Base-by-base conservation (phyloP, 1,140 invertebrate genomes). In the Antheraea pernyi region DNA sequence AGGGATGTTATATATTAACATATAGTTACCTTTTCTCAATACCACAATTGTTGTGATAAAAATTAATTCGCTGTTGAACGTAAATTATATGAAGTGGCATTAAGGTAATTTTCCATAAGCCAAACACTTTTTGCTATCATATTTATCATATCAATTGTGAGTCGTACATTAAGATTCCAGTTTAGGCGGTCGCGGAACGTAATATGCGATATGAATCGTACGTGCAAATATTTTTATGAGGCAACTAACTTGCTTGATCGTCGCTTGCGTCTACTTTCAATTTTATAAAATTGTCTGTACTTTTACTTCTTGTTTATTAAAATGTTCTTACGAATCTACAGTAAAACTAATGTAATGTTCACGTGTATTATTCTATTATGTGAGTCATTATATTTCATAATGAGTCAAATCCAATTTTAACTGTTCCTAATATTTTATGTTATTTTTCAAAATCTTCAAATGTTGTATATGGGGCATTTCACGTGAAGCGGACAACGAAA, bases 221-320 rank as follows among this genome's bases (percentile, higher is more conserved):
- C 46, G 46, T 53, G 46, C 46, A 53, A 53, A 53, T 53, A 53
- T 53, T 53, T 53, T 53, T 53, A 53, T 53, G 46, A 53, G 46
- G 10, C 16, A 53, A 53, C 10, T 53, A 53, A 53, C 46, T 53
- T 53, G 46, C 16, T 53, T 53, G 46, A 53, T 53, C 46, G 46
- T 53, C 46, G 46, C 46, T 53, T 9, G 11, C 16, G 46, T 53
- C 46, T 53, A 16, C 46, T 53, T 53, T 53, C 16, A 53, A 6
- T 53, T 53, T 53, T 53, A 16, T 53, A 53, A 16, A 16, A 53
- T 53, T n/a, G 16, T 16, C 46, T 42, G 39, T 53, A 53, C 46
- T 53, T 53, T 53, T 53, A 53, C 46, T 13, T 53, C n/a, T 19
- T 48, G 48, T 60, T 60, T 22, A 9, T 22, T 18, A 10, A 13